phyloP scores from a whole-genome alignment of 2,888 invertebrate species.

The Neria commutata region DNA sequence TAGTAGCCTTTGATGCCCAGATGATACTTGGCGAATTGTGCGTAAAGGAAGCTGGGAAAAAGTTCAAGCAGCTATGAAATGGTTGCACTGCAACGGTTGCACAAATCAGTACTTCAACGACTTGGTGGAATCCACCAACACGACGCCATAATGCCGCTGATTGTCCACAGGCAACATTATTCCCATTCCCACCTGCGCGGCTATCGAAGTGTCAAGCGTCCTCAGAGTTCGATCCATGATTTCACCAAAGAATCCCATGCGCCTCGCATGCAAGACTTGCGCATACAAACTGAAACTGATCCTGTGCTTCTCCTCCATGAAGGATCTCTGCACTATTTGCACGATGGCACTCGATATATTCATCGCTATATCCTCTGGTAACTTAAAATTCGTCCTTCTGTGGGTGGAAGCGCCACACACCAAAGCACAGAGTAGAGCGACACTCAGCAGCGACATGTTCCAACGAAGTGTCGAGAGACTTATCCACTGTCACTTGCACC shows the following conservation, averaged over 20 bases:
- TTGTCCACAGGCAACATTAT: constrained; percentile 24
- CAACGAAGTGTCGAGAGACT: too few relatives aligned
- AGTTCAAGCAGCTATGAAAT: neutral
- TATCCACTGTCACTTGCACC: too few relatives aligned
- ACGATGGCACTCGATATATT: constrained; percentile 25
- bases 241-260: constrained; percentile 29
- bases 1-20: constrained; percentile 33
- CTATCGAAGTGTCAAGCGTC: constrained; percentile 14
- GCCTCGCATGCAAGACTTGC: constrained; percentile 4
- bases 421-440: too few relatives aligned
- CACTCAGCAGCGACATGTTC: too few relatives aligned
- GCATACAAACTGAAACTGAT: constrained; percentile 31
- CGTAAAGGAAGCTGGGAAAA: constrained; percentile 27
- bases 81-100: neutral
- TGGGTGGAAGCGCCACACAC: too few relatives aligned
- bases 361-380: neutral
- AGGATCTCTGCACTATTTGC: constrained; percentile 25
- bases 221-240: constrained; percentile 29
- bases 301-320: constrained; percentile 10
- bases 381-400: too few relatives aligned
- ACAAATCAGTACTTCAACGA: constrained; percentile 23
- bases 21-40: constrained; percentile 25
- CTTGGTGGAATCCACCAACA: constrained; percentile 37
- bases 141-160: constrained; percentile 35
- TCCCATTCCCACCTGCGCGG: constrained; percentile 29